Percentiles rank a stretch among this genome's conserved stretches.
Conservation (phyloP, 2,888 invertebrate genomes). For the Platycheirus albimanus region DNA sequence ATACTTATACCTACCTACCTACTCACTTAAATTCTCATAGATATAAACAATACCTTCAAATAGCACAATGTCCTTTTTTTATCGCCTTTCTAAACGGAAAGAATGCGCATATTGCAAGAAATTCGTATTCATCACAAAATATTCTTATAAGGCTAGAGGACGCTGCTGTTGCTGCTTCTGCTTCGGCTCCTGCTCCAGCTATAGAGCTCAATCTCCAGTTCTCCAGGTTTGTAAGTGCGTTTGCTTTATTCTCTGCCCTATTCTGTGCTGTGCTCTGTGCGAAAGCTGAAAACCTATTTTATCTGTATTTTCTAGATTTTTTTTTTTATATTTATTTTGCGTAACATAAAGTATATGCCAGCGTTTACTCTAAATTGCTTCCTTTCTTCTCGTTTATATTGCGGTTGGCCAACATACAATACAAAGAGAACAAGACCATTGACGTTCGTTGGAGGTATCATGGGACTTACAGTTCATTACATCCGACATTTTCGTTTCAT, state of each 20-base stretch:
- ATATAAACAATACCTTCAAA: slow-evolving; percentile 36
- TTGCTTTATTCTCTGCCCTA: slow-evolving; percentile 15
- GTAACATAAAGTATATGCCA: slow-evolving; percentile 23
- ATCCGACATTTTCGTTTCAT: slow-evolving; percentile 43
- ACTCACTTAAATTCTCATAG: slow-evolving; percentile 16
- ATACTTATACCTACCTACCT: neutral
- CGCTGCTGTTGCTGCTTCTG: neutral
- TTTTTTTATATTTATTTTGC: slow-evolving; percentile 17
- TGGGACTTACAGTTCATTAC: slow-evolving; percentile 47
- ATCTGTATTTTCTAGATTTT: neutral
- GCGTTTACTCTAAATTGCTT: slow-evolving; percentile 40
- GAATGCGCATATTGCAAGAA: slow-evolving; percentile 48
- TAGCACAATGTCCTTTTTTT: slow-evolving; percentile 53
- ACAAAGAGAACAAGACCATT: slow-evolving; percentile 20
- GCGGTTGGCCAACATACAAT: slow-evolving; percentile 34
- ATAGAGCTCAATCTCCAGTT: no score
- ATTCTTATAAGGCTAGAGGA: slow-evolving; percentile 8
- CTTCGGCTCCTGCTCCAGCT: no score
- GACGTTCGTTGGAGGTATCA: slow-evolving; percentile 42
- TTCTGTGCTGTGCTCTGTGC: no score
- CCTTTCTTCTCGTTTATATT: slow-evolving; percentile 39
- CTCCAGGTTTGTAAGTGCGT: slow-evolving; percentile 24
- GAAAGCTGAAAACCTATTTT: slow-evolving; percentile 7
- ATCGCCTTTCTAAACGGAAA: slow-evolving; percentile 40
- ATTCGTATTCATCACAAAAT: slow-evolving; percentile 37